These are phyloP conservation scores for Gymnocheta viridis DNA, from an alignment of 2,888 invertebrate genomes.

Conservation along the genomic window DNA sequence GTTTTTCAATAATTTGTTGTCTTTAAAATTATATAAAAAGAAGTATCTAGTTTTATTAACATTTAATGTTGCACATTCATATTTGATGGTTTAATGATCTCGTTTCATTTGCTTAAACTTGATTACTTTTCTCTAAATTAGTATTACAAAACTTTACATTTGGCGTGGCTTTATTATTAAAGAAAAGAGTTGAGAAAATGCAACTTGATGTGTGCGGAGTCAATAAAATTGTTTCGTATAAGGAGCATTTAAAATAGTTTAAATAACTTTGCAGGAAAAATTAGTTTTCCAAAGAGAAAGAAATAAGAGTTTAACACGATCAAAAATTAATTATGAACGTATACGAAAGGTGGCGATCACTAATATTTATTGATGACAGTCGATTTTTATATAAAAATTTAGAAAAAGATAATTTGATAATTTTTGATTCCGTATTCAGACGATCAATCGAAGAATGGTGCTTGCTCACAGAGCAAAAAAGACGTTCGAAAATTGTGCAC, in stretches of 20 bases:
- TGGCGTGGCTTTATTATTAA: no score
- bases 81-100: slow-evolving; percentile 48
- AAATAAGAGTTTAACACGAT: no score
- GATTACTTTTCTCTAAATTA: slow-evolving; percentile 35
- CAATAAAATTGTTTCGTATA: slow-evolving; percentile 4
- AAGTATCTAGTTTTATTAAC: no score
- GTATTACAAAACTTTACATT: slow-evolving; percentile 11
- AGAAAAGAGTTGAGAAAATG: background rate
- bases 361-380: no score
- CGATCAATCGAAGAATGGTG: no score
- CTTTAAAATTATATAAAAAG: slow-evolving; percentile 21
- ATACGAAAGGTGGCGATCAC: no score
- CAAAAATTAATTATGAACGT: no score
- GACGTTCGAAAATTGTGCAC: no score
- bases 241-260: background rate
- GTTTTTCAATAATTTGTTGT: background rate
- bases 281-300: background rate
- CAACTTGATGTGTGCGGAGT: background rate
- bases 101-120: slow-evolving; percentile 50
- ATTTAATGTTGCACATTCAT: background rate
- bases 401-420: no score
- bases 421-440: no score
- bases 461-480: no score
- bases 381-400: no score
- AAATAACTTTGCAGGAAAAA: background rate